Percentiles rank a stretch among this genome's conserved stretches.
phyloP scores from a whole-genome alignment of 2,113 vertebrate genomes.

The Saguinus midas region DNA sequence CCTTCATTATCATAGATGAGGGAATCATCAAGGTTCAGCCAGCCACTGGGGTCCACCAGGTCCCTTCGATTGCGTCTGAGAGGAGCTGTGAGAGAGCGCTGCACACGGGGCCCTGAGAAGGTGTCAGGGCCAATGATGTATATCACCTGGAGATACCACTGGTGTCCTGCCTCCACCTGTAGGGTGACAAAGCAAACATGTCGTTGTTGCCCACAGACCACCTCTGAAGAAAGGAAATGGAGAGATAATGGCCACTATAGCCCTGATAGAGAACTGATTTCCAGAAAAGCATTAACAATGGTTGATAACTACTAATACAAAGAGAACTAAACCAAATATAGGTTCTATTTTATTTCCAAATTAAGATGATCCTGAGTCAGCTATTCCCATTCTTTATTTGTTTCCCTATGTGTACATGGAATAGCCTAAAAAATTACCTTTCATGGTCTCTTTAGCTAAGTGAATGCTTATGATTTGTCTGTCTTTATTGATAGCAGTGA shows the following conservation, averaged over 20 bases:
- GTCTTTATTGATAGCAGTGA: background rate
- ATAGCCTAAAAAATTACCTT: background rate
- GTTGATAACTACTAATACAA: background rate
- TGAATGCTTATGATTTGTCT: background rate
- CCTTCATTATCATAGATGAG: conserved; percentile 97
- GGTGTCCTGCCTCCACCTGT: conserved; percentile 98
- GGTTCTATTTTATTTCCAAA: conserved; percentile 1
- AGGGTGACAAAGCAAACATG: fast-evolving
- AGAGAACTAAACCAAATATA: background rate
- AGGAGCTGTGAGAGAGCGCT: conserved; percentile 87
- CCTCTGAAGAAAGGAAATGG: background rate
- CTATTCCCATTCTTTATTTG: background rate
- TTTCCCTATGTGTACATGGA: background rate
- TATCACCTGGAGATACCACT: conserved; percentile 99
- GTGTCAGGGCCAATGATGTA: conserved; percentile 95
- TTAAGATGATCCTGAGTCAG: background rate
- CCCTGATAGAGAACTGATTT: background rate
- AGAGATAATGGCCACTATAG: too few relatives aligned
- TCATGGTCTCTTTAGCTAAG: background rate
- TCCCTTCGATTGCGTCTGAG: conserved; percentile 87
- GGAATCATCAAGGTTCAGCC: conserved; percentile 88
- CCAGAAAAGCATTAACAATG: background rate
- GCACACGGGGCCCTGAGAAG: conserved; percentile 87
- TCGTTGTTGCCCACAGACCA: background rate
- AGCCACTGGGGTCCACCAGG: conserved; percentile 83